Evolutionary conservation across 1,140 invertebrate genomes (phyloP), one percentile per base, ranked within the genome.

Genomic region (Drosophila varians): DNA sequence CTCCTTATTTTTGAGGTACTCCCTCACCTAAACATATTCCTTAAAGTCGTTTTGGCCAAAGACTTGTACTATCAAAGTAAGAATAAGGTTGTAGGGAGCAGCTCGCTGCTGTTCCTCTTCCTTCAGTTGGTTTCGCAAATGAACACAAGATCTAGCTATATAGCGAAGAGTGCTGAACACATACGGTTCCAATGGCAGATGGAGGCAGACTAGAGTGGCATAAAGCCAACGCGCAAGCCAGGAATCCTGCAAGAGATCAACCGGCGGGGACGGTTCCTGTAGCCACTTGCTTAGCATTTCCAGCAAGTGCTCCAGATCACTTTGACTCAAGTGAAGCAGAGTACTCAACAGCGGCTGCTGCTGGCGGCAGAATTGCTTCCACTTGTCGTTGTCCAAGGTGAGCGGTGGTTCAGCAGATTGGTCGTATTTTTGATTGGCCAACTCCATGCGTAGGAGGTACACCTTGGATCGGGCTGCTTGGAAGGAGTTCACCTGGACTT

Each of bases 141-240:
- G 42, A 14, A 91, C 74, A 51, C 82, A 89, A 31, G 71, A 52
- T 6, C 90, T 76, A 3, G 76, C 90, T 18, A 91, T 89, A 4
- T 69, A 72, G 0, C 90, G 70, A 47, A 91, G 47, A 0, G 83
- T 88, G 49, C 86, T 90, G 25, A 74, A 89, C 11, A 91, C 88
- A 52, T 88, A 46, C 0, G 90, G 90, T 54, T 90, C 90, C 28
- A 91, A 48, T 0, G 90, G 90, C 31, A 91, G 52, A 38, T 91
- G 84, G 7, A 91, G 54, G 7, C 88, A 90, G 5, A 75, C 74
- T 14, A 91, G 18, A 9, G 74, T 75, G 16, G 82, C 82, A 66
- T 91, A 91, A 0, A 91, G 42, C 90, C 90, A 91, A 4, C 65
- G 74, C 0, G 88, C 90, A 0, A 91, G 49, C 90, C 90, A 91